Evolutionary conservation across 2,888 invertebrate species (phyloP).

Genomic region (Mayetiola destructor): DNA sequence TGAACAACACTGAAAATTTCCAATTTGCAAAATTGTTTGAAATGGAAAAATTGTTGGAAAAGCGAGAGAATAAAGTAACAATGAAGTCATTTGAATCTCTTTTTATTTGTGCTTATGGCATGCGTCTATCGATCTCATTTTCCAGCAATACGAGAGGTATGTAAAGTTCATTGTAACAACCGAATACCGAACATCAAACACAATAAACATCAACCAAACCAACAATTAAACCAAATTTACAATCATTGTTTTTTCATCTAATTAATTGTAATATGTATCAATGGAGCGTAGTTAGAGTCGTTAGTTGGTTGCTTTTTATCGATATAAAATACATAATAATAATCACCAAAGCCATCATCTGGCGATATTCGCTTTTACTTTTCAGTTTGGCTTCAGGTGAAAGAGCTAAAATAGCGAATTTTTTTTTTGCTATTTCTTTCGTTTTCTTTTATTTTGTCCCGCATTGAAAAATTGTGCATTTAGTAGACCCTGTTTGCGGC

Average conservation of each 20-base stretch:
- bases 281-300: too few relatives aligned
- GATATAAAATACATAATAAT: background rate
- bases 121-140: slow-evolving; percentile 5
- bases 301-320: background rate
- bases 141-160: slow-evolving; percentile 8
- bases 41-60: too few relatives aligned
- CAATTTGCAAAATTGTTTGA: too few relatives aligned
- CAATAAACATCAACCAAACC: too few relatives aligned
- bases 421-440: background rate
- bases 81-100: too few relatives aligned
- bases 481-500: background rate
- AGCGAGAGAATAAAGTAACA: too few relatives aligned
- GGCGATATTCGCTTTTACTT: background rate
- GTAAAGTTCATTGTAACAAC: too few relatives aligned
- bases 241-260: slow-evolving; percentile 5
- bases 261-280: too few relatives aligned
- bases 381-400: background rate
- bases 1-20: too few relatives aligned
- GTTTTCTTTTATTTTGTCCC: background rate
- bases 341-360: too few relatives aligned
- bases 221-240: slow-evolving; percentile 2
- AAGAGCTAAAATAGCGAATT: background rate
- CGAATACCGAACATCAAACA: too few relatives aligned
- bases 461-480: background rate
- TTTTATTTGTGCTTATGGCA: background rate